Conservation (phyloP, 1,140 invertebrate species). For the Vanessa tameamea region DNA sequence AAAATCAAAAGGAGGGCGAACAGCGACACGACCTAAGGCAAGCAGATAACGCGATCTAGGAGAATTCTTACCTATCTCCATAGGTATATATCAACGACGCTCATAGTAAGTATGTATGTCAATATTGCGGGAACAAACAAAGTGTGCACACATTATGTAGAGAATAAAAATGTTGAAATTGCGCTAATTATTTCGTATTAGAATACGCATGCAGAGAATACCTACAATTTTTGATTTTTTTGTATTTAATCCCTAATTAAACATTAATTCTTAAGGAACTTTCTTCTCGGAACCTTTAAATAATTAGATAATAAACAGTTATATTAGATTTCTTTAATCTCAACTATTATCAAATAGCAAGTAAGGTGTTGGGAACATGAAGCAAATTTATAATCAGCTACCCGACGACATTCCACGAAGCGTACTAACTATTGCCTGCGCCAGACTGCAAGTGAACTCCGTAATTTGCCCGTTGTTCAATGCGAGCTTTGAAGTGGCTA, state of each 20-base stretch:
- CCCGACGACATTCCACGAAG: conserved; percentile 67
- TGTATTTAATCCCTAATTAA: no score
- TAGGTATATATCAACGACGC: conserved; percentile 44
- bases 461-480: conserved; percentile 10
- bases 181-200: conserved; percentile 19
- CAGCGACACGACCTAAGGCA: conserved; percentile 65
- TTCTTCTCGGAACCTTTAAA: no score
- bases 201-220: conserved; percentile 15
- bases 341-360: conserved; percentile 46
- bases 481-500: not conserved
- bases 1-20: conserved; percentile 55
- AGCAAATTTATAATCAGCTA: conserved; percentile 66
- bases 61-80: conserved; percentile 53
- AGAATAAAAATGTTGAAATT: conserved; percentile 37
- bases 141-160: conserved; percentile 27
- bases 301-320: no score
- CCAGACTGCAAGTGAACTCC: conserved; percentile 44
- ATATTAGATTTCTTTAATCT: not conserved
- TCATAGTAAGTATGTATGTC: conserved; percentile 35
- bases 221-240: no score
- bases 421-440: conserved; percentile 30
- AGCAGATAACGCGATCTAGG: conserved; percentile 65
- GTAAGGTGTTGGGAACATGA: conserved; percentile 64
- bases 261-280: no score
- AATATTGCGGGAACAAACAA: conserved; percentile 40